Evolutionary conservation across 2,888 invertebrate genomes (phyloP).

Genomic region (Eristalis pertinax): DNA sequence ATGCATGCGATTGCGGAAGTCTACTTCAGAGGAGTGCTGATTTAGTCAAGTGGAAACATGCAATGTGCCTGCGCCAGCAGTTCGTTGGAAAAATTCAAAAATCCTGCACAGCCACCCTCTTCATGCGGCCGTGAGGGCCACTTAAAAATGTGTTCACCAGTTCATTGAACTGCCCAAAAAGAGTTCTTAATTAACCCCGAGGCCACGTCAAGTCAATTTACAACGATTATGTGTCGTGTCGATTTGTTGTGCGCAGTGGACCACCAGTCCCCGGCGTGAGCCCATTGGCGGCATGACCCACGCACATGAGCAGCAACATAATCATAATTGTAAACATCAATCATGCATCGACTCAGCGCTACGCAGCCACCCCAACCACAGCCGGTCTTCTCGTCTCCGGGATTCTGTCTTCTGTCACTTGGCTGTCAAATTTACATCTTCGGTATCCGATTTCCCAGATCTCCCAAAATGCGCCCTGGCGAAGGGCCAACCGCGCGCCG

Average conservation of each 20-base stretch:
- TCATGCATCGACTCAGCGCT: conserved; percentile 54
- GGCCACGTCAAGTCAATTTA: conserved; percentile 53
- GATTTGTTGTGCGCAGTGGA: conserved; percentile 9
- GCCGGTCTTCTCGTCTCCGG: conserved; percentile 23
- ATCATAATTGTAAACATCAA: conserved; percentile 67
- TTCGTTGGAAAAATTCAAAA: not conserved
- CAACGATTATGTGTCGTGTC: conserved; percentile 38
- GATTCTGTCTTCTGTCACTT: conserved; percentile 58
- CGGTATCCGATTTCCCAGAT: conserved; percentile 45
- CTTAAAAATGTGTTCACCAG: conserved; percentile 38
- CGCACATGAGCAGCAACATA: conserved; percentile 27
- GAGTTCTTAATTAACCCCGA: conserved; percentile 51
- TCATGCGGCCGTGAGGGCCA: not conserved
- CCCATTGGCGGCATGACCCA: conserved; percentile 33
- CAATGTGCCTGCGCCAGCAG: conserved; percentile 5
- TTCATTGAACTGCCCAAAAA: conserved; percentile 56
- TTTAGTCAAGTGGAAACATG: conserved; percentile 31
- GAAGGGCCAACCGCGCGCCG: conserved; percentile 36
- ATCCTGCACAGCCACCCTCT: not conserved
- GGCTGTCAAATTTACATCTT: conserved; percentile 61
- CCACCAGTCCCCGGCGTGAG: not conserved
- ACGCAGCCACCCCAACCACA: not conserved
- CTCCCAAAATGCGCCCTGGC: conserved; percentile 32
- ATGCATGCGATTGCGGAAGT: conserved; percentile 32
- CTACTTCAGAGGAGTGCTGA: conserved; percentile 24